Conservation (phyloP, 2,888 invertebrate genomes). For the Gymnoscelis rufifasciata region DNA sequence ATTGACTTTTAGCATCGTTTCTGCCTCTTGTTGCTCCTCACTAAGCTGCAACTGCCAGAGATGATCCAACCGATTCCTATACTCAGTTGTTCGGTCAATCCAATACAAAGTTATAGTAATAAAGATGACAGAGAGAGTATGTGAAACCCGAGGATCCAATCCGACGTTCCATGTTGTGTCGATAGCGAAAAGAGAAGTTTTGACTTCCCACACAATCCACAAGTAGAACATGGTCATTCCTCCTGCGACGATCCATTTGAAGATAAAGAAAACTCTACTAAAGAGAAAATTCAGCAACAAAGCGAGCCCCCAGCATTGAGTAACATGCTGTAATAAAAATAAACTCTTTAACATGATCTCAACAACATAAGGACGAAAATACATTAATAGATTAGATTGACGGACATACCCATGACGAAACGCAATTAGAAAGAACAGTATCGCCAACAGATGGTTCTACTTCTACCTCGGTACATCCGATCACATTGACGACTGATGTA, state of each 20-base stretch:
- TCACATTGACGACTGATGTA: slow-evolving; percentile 83
- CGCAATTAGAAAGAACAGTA: slow-evolving; percentile 63
- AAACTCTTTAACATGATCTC: too few relatives aligned
- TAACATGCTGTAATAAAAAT: slow-evolving; percentile 83
- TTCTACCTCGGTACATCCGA: slow-evolving; percentile 54
- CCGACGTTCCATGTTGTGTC: slow-evolving; percentile 85
- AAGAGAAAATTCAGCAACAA: slow-evolving; percentile 88
- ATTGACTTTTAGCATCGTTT: slow-evolving; percentile 91
- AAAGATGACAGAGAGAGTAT: slow-evolving; percentile 85
- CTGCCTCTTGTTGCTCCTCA: slow-evolving; percentile 91
- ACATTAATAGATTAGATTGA: too few relatives aligned
- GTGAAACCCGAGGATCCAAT: slow-evolving; percentile 83
- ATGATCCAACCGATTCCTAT: slow-evolving; percentile 92
- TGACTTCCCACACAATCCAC: slow-evolving; percentile 82
- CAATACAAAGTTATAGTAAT: slow-evolving; percentile 88
- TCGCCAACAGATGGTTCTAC: slow-evolving; percentile 39
- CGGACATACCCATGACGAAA: slow-evolving; percentile 70
- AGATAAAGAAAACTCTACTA: slow-evolving; percentile 88
- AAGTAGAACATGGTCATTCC: slow-evolving; percentile 83
- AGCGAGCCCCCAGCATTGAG: slow-evolving; percentile 82
- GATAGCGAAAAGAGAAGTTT: slow-evolving; percentile 74
- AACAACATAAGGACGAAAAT: too few relatives aligned
- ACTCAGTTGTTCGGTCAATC: slow-evolving; percentile 93
- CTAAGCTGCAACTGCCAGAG: slow-evolving; percentile 83
- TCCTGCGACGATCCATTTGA: slow-evolving; percentile 86